Conservation (phyloP, 1,140 invertebrate species). For the Tetragonula clypearis region DNA sequence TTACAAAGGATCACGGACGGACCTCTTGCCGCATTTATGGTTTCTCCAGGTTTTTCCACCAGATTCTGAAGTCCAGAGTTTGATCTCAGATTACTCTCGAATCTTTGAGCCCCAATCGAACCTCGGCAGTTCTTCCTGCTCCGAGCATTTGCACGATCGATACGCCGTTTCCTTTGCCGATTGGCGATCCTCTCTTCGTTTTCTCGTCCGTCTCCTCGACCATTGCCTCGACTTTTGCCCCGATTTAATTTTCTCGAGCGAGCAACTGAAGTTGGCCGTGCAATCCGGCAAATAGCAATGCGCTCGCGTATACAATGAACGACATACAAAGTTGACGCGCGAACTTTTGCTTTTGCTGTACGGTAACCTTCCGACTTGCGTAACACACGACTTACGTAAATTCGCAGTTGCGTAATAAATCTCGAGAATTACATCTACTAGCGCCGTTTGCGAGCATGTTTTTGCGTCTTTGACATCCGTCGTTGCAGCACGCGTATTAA, state of each 20-base stretch:
- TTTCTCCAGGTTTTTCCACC: slow-evolving; percentile 3
- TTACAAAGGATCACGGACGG: slow-evolving; percentile 39
- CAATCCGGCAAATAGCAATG: background rate
- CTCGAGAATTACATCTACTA: no score
- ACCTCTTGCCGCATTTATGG: slow-evolving; percentile 18
- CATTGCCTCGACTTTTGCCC: background rate
- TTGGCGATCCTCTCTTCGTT: background rate
- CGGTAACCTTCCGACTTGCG: background rate
- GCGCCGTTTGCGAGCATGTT: no score
- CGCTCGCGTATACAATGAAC: background rate
- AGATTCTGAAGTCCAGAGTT: slow-evolving; percentile 38
- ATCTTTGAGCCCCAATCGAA: slow-evolving; percentile 25
- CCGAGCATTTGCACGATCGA: slow-evolving; percentile 5
- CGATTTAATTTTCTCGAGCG: slow-evolving; percentile 15
- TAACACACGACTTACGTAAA: no score
- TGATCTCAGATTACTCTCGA: slow-evolving; percentile 11
- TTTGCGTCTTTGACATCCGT: no score
- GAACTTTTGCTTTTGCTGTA: background rate
- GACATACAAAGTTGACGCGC: background rate
- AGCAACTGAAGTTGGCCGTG: slow-evolving; percentile 4
- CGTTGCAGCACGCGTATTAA: no score
- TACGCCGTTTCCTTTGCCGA: background rate
- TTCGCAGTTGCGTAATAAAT: no score
- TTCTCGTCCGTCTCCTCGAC: background rate
- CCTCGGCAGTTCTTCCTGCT: background rate